Evolutionary conservation across 1,140 invertebrate species (phyloP), one percentile per base, ranked within the genome.

Genomic region (Bombus turneri): DNA sequence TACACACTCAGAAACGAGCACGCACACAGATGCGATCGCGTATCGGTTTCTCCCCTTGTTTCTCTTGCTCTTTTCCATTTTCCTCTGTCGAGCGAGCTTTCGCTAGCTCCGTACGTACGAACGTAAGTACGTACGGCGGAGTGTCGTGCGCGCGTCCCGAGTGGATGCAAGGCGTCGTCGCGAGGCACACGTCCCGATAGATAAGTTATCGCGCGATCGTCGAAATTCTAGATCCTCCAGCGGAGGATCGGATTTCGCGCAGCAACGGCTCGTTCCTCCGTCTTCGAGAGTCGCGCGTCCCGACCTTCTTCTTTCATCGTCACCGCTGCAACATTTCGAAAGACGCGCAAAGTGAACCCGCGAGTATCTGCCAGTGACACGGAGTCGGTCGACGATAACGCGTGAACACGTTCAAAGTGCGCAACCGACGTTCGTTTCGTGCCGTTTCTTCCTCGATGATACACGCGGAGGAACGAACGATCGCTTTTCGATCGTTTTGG

Each of bases 81-180:
- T 86, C 73, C 81, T 80, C 71, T 69, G 69, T n/a, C 78, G 28
- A 66, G 47, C 78, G 77, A 80, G 83, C 78, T 81, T 81, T 85
- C 78, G 83, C 71, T 74, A 81, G 78, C 83, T 73, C 59, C 84
- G 84, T 81, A 81, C 78, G 73, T 83, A 77, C 75, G 64, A 57
- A 71, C 75, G 77, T 69, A 86, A 57, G 72, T 76, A 81, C 71
- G 59, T 81, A 85, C 86, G 83, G 77, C 83, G 82, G 69, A 72
- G 68, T 87, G 72, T 85, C 77, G 88, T 79, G 79, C 86, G 83
- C 88, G 85, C 87, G 88, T 80, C 79, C 64, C 84, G 57, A 88
- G 85, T 86, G 85, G 43, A 86, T 75, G 85, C 85, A 64, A 87
- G 80, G 76, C 80, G 81, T 88, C 81, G 86, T 85, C 82, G 87